A percentile compares a stretch with the other conserved stretches of the same genome.
These are phyloP conservation scores for Gryllus longicercus DNA, from an alignment of 2,888 invertebrate genomes.

Conservation along the genomic window DNA sequence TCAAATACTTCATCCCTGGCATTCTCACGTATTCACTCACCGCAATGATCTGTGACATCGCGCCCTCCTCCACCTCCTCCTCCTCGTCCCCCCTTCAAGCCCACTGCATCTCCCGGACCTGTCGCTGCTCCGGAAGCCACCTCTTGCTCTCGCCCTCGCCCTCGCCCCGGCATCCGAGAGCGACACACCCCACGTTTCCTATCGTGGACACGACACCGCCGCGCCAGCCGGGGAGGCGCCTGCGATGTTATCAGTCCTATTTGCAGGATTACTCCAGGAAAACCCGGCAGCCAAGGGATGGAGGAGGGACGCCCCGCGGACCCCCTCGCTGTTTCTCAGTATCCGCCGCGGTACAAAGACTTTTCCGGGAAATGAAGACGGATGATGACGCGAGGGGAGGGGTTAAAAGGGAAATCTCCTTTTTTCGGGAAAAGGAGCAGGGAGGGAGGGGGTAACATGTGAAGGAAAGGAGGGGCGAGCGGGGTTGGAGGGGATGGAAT, in stretches of 20 bases:
- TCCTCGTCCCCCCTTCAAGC: too few species aligned
- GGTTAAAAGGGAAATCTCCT: conserved; percentile 30
- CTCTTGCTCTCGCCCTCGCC: background rate
- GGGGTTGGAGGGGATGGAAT: background rate
- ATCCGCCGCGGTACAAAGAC: conserved; percentile 27
- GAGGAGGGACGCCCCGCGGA: background rate
- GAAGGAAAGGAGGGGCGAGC: conserved; percentile 11
- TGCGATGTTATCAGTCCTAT: conserved; percentile 31
- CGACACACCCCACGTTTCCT: conserved; percentile 23
- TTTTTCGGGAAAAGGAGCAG: background rate
- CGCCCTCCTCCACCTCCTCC: too few species aligned
- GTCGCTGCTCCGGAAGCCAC: too few species aligned
- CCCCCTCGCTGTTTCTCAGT: background rate
- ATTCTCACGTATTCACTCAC: too few species aligned
- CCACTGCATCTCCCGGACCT: too few species aligned
- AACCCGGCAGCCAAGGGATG: background rate
- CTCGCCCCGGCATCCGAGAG: background rate
- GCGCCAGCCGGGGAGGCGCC: background rate
- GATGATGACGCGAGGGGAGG: conserved; percentile 35
- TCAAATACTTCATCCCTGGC: too few species aligned
- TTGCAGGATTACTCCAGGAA: conserved; percentile 30
- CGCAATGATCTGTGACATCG: too few species aligned
- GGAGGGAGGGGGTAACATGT: background rate
- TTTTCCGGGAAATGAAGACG: conserved; percentile 34
- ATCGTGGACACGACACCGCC: conserved; percentile 6